Evolutionary conservation across 2,888 invertebrate genomes (phyloP), one percentile per base, ranked within the genome.

Genomic region (Lymantria monacha): DNA sequence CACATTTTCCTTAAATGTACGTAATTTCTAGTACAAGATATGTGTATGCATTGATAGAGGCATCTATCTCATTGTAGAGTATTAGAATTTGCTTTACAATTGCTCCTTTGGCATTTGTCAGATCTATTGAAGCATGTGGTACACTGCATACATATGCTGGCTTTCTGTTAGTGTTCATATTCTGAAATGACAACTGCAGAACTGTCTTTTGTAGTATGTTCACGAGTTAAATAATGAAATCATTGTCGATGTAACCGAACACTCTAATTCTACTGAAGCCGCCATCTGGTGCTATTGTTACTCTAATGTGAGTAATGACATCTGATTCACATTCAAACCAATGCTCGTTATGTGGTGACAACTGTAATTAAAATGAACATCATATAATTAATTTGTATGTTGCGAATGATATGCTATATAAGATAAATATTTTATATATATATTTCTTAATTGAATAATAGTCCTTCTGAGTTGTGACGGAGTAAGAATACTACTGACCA

Each of bases 281-380:
- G 3, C 94, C 94, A 66, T 94, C 94, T 0, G 94, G 94, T 0
- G 92, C 92, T 64, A 94, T 93, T 42, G 92, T 93, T 7, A 94
- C 87, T 62, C 87, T 86, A 11, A 94, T 74, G 66, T 93, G 93
- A 5, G 92, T 90, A 51, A 93, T 79, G 7, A 79, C 70, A 3
- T 72, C 77, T 0, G 84, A 80, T 22, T 76, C 70, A 41, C 89
- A 79, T 51, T 84, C 77, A 60, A 81, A 92, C 83, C 85, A 86
- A 65, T 93, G 93, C 48, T 91, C 86, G 11, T 76, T 78, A 64
- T 93, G 74, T 0, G 93, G 91, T 45, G 89, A 84, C 14, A 93
- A 72, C 93, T 93, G 61, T 55, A 57, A 65, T 33, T 2, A 31
- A 30, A 50, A 33, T 22, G 3, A 22, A n/a, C n/a, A n/a, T n/a